Evolutionary conservation across 2,113 vertebrate genomes (phyloP).

Genomic region (Gyps fulvus): DNA sequence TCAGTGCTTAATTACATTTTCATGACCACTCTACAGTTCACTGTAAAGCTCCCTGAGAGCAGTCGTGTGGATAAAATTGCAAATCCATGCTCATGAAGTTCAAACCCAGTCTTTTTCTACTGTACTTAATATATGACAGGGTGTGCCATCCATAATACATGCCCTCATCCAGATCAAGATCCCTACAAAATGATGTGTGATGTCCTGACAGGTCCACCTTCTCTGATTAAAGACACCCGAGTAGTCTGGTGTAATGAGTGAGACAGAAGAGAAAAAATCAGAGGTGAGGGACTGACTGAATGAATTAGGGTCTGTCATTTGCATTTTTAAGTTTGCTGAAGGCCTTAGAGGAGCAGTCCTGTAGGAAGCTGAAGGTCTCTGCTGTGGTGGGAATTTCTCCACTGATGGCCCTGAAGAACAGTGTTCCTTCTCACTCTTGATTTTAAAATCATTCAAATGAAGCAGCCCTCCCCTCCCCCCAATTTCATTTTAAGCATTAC

Average conservation of each 20-base stretch:
- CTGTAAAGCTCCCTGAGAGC: background rate
- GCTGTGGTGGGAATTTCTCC: background rate
- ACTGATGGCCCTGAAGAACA: background rate
- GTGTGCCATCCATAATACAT: background rate
- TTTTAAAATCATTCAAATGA: background rate
- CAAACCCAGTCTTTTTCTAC: background rate
- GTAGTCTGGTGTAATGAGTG: background rate
- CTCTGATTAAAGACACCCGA: background rate
- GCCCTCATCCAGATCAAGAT: background rate
- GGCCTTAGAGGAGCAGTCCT: background rate
- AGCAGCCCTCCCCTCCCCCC: background rate
- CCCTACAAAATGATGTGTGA: background rate
- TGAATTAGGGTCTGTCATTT: background rate
- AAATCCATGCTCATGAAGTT: background rate
- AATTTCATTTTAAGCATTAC: background rate
- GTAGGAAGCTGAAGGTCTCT: background rate
- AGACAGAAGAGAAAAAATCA: background rate
- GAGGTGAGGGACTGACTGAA: background rate
- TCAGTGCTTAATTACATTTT: constrained; percentile 2
- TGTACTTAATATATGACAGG: background rate
- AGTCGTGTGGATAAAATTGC: background rate
- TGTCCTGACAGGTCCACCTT: background rate
- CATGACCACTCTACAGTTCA: background rate
- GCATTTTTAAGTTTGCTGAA: background rate
- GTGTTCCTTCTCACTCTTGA: background rate